Conservation (phyloP, 2,888 invertebrate genomes). For the Dioctria linearis region DNA sequence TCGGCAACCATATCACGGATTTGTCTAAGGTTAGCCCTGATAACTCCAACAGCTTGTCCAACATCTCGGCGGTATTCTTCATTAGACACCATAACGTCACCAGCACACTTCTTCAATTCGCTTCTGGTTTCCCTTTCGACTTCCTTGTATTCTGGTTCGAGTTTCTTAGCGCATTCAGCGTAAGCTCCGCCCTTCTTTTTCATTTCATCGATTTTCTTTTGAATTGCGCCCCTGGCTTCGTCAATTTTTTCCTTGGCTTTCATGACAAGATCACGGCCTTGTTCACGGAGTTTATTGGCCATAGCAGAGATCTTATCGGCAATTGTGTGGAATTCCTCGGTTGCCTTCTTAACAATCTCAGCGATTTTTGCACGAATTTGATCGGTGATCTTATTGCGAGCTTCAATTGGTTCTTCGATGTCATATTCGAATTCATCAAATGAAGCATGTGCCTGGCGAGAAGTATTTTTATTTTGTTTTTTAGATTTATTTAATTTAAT, state of each 20-base stretch:
- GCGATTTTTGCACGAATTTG: conserved; percentile 10
- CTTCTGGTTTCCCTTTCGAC: conserved; percentile 1
- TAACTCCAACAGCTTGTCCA: not conserved
- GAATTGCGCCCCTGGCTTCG: not conserved
- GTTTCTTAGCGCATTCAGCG: conserved; percentile 38
- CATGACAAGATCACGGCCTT: not conserved
- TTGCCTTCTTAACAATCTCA: conserved; percentile 24
- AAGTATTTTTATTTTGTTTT: not conserved
- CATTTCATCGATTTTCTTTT: conserved; percentile 26
- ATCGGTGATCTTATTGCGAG: conserved; percentile 26
- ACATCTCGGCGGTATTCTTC: conserved; percentile 4
- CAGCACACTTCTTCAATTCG: conserved; percentile 39
- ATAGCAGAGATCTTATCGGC: not conserved
- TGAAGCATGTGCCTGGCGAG: conserved; percentile 22
- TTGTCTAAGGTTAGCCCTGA: conserved; percentile 9
- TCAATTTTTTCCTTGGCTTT: conserved; percentile 5
- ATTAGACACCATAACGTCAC: not conserved
- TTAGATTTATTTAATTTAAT: not conserved
- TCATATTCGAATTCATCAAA: not conserved
- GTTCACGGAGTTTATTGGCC: not conserved
- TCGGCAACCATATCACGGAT: conserved; percentile 22
- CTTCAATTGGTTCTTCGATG: not conserved
- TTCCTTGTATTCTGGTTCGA: conserved; percentile 33
- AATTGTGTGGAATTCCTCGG: not conserved
- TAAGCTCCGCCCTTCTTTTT: conserved; percentile 31